Evolutionary conservation across 1,140 invertebrate species (phyloP).

Genomic region (Neodiprion virginianus): DNA sequence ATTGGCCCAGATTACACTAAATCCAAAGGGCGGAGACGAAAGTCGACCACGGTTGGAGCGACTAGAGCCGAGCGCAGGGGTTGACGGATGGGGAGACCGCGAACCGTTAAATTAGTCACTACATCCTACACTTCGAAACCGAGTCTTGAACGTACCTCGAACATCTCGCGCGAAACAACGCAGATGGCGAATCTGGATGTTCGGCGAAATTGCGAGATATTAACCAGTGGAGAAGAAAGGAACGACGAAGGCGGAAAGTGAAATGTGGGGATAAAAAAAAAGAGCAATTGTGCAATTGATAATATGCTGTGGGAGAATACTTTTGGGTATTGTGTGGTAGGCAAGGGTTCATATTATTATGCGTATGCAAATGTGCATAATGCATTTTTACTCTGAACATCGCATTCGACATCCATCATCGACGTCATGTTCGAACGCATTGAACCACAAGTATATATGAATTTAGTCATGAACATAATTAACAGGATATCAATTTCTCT

Average conservation of each 20-base stretch:
- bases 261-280: not conserved
- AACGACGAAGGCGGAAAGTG: not conserved
- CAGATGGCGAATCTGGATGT: not conserved
- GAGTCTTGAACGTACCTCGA: not conserved
- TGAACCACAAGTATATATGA: too few relatives aligned
- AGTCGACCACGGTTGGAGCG: constrained; percentile 7
- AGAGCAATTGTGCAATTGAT: not conserved
- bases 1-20: constrained; percentile 14
- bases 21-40: constrained; percentile 9
- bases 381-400: too few relatives aligned
- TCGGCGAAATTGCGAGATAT: not conserved
- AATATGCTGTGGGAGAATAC: too few relatives aligned
- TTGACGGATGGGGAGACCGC: constrained; percentile 14
- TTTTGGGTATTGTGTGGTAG: too few relatives aligned
- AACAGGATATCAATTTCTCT: too few relatives aligned
- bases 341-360: too few relatives aligned
- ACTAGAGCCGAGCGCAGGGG: not conserved
- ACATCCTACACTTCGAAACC: constrained; percentile 1
- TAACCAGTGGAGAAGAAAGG: not conserved
- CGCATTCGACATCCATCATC: too few relatives aligned
- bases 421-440: too few relatives aligned
- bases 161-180: not conserved
- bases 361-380: too few relatives aligned
- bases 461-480: too few relatives aligned
- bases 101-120: constrained; percentile 17